Conservation (phyloP, 2,113 vertebrate species). For the Atlantisia rogersi region DNA sequence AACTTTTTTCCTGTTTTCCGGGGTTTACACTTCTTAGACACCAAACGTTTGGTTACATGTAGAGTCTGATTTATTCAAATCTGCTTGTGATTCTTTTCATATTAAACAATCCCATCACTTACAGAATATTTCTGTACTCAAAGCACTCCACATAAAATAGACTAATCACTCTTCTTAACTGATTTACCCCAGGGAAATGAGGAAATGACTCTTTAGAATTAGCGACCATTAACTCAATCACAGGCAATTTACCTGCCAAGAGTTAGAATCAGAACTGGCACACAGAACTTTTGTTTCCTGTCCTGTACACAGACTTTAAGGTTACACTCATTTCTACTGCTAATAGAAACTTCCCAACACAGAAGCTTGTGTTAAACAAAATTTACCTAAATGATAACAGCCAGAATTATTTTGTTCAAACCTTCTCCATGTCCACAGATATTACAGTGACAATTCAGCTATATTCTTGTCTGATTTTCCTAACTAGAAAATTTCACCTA, state of each 20-base stretch:
- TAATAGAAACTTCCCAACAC: not conserved
- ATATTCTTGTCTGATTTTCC: not conserved
- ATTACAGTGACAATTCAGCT: not conserved
- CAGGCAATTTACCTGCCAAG: not conserved
- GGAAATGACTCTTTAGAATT: not conserved
- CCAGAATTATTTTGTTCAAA: not conserved
- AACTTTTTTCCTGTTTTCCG: not conserved
- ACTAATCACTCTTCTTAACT: not conserved
- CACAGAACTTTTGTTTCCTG: not conserved
- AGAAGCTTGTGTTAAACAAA: not conserved
- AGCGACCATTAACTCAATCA: not conserved
- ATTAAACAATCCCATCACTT: not conserved
- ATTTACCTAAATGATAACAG: not conserved
- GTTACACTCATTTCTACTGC: not conserved
- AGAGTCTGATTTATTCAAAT: not conserved
- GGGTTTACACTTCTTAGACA: not conserved
- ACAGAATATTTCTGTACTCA: not conserved
- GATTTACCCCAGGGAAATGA: not conserved
- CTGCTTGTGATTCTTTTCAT: not conserved
- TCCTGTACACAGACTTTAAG: not conserved
- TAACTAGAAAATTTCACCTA: not conserved
- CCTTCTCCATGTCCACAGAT: not conserved
- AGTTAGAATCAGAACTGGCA: not conserved
- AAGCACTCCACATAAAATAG: not conserved
- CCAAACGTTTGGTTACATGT: not conserved